Conservation (phyloP, 2,113 vertebrate species). For the Pungitius pungitius region DNA sequence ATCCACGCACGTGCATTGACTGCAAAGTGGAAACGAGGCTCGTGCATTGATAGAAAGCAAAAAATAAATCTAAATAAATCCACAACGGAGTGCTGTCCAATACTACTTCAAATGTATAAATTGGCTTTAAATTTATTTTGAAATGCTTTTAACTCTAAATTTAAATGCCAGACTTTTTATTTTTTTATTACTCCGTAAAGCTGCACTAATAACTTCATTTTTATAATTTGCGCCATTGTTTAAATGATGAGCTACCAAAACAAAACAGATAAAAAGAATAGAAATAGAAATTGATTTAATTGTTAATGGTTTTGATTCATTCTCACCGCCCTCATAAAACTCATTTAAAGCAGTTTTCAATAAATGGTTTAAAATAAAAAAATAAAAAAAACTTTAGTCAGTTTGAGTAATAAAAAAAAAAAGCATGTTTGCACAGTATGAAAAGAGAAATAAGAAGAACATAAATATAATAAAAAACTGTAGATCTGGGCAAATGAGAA, state of each 20-base stretch:
- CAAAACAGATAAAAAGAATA: neutral
- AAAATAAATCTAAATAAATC: slow-evolving; percentile 51
- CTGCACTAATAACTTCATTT: neutral
- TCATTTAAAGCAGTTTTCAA: neutral
- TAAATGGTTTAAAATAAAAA: neutral
- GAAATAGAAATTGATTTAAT: neutral
- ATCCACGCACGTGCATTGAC: neutral
- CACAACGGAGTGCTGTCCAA: slow-evolving; percentile 13
- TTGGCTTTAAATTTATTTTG: too few species aligned
- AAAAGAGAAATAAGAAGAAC: neutral
- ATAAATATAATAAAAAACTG: neutral
- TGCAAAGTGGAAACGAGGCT: neutral
- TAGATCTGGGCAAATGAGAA: neutral
- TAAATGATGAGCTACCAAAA: too few species aligned
- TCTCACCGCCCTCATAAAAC: neutral
- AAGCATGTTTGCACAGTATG: neutral
- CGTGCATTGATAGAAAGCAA: slow-evolving; percentile 18
- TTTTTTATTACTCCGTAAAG: slow-evolving; percentile 1
- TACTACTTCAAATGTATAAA: too few species aligned
- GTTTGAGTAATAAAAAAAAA: neutral
- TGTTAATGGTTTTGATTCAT: neutral
- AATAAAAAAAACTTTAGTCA: neutral
- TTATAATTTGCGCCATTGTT: too few species aligned
- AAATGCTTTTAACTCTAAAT: neutral
- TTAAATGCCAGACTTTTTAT: neutral